phyloP scores from a whole-genome alignment of 2,113 vertebrate genomes.

The Emydura subglobosa region DNA sequence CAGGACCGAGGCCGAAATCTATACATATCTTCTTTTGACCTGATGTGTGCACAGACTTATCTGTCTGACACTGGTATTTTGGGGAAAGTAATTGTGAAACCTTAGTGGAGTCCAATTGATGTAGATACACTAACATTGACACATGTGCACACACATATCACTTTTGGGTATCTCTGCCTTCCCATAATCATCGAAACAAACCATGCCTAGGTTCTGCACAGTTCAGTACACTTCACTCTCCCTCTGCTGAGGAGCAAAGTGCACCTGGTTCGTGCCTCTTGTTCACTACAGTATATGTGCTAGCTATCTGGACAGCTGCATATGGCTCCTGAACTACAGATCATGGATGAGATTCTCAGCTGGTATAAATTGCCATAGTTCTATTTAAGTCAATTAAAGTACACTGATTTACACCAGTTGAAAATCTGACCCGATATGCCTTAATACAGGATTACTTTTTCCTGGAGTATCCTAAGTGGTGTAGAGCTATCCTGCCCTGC shows the following conservation, averaged over 20 bases:
- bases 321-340: not conserved
- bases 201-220: not conserved
- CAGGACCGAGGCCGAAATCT: not conserved
- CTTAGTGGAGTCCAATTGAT: not conserved
- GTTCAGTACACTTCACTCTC: not conserved
- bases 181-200: slow-evolving; percentile 63
- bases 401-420: not conserved
- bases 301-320: not conserved
- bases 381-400: not conserved
- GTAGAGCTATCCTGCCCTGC: not conserved
- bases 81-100: not conserved
- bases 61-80: not conserved
- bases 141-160: not conserved
- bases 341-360: not conserved
- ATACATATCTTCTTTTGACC: not conserved
- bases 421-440: accelerated
- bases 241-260: not conserved
- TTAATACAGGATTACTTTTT: not conserved
- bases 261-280: not conserved
- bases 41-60: not conserved
- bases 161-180: not conserved
- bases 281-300: not conserved
- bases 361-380: not conserved
- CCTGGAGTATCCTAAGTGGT: not conserved
- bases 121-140: not conserved